A percentile compares a stretch with the other conserved stretches of the same genome.
Conservation (phyloP, 1,140 invertebrate species). For the Condylostylus longicornis region DNA sequence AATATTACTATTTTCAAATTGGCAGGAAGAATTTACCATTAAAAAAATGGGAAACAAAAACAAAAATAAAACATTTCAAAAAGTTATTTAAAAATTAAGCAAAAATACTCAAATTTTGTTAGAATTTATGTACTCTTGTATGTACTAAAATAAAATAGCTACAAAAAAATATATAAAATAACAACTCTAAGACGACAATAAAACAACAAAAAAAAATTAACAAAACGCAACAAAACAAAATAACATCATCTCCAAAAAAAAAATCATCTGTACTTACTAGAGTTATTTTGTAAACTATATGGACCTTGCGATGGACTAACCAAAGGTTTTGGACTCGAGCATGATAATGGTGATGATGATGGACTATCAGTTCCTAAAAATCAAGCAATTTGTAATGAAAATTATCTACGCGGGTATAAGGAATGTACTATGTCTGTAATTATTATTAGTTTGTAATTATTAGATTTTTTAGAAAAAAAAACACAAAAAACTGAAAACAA, state of each 20-base stretch:
- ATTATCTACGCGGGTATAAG: background rate
- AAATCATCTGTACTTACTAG: constrained; percentile 15
- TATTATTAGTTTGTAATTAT: no score
- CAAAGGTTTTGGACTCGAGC: constrained; percentile 29
- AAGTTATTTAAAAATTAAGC: background rate
- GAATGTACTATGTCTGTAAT: no score
- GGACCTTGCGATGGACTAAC: constrained; percentile 28
- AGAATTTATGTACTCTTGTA: no score
- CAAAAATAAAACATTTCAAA: background rate
- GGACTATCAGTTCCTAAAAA: constrained; percentile 23
- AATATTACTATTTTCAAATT: no score
- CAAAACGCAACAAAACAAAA: background rate
- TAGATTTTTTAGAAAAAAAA: background rate
- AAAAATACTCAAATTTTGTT: no score
- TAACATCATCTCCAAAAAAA: background rate
- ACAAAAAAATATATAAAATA: background rate
- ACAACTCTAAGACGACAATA: no score
- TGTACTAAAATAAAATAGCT: no score
- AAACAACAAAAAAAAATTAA: no score
- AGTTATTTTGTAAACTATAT: constrained; percentile 27
- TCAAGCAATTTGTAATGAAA: constrained; percentile 2
- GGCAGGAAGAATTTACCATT: no score
- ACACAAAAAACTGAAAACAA: background rate
- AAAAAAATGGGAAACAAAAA: background rate
- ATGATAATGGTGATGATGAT: constrained; percentile 26